Evolutionary conservation across 2,113 vertebrate species (phyloP).

Genomic region (Clarias gariepinus): DNA sequence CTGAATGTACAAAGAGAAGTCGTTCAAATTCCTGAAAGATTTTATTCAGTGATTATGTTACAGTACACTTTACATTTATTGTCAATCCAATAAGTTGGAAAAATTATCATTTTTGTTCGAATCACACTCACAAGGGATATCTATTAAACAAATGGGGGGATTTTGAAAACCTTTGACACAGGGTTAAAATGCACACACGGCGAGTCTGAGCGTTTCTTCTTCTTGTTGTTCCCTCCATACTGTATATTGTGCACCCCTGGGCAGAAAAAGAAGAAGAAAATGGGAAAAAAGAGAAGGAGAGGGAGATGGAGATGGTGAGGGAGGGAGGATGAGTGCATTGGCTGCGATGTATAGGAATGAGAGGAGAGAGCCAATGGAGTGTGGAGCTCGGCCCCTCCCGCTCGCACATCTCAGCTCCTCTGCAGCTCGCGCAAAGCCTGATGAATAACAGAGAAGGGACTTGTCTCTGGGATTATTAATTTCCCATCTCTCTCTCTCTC

Average conservation of each 20-base stretch:
- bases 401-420: slow-evolving; percentile 73
- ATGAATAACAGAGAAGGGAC: slow-evolving; percentile 82
- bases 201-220: background rate
- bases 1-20: background rate
- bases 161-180: background rate
- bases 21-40: background rate
- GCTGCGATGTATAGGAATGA: slow-evolving; percentile 79
- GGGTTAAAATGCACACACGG: background rate
- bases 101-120: background rate
- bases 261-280: background rate
- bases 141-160: background rate
- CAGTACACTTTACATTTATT: background rate
- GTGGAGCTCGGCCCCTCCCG: slow-evolving; percentile 70
- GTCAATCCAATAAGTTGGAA: background rate
- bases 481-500: slow-evolving; percentile 74
- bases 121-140: background rate
- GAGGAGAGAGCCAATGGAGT: slow-evolving; percentile 72
- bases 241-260: slow-evolving; percentile 55
- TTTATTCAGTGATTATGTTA: background rate
- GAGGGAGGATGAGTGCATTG: slow-evolving; percentile 69
- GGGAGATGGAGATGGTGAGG: background rate
- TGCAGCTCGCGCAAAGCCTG: slow-evolving; percentile 75
- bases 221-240: background rate
- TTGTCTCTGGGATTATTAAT: slow-evolving; percentile 89
- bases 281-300: background rate